phyloP scores from a whole-genome alignment of 2,113 vertebrate genomes.

The Rhinogobius similis region DNA sequence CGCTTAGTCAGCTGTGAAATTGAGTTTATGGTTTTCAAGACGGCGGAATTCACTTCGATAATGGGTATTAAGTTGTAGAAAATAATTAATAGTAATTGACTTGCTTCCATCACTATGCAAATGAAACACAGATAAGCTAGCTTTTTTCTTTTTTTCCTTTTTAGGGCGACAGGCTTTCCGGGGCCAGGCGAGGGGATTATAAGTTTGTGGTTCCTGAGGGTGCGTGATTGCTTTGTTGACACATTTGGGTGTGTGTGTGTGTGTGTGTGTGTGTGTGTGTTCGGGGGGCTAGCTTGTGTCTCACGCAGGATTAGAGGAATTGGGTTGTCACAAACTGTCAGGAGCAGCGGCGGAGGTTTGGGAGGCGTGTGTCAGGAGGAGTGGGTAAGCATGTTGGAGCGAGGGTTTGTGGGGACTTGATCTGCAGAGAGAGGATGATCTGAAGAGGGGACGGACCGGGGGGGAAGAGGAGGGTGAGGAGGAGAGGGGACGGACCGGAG shows the following conservation, averaged over 20 bases:
- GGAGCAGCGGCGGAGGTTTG: constrained; percentile 34
- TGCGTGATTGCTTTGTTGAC: constrained; percentile 72
- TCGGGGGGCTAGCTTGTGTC: constrained; percentile 64
- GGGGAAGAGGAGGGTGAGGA: neutral
- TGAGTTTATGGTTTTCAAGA: constrained; percentile 80
- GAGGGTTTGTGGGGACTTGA: neutral
- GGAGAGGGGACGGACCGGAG: too few species aligned
- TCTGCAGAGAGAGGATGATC: constrained; percentile 17
- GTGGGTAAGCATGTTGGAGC: constrained; percentile 18
- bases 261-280: constrained; percentile 55
- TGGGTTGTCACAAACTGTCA: constrained; percentile 71
- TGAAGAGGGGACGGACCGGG: neutral
- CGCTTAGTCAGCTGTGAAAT: constrained; percentile 78
- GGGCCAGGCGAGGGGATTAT: constrained; percentile 65
- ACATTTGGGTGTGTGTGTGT: constrained; percentile 66
- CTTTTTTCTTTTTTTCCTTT: neutral
- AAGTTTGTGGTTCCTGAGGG: constrained; percentile 63
- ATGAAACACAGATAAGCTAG: constrained; percentile 73
- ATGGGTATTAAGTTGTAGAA: constrained; percentile 79
- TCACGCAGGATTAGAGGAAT: constrained; percentile 68
- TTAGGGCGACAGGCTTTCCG: constrained; percentile 54
- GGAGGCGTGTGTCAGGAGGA: constrained; percentile 13
- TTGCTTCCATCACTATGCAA: constrained; percentile 78
- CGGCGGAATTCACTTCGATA: constrained; percentile 76
- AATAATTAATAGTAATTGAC: constrained; percentile 80